Percentiles rank a stretch among this genome's conserved stretches.
These are phyloP conservation scores for Anastrepha obliqua DNA, from an alignment of 1,140 invertebrate genomes.

Conservation along the genomic window DNA sequence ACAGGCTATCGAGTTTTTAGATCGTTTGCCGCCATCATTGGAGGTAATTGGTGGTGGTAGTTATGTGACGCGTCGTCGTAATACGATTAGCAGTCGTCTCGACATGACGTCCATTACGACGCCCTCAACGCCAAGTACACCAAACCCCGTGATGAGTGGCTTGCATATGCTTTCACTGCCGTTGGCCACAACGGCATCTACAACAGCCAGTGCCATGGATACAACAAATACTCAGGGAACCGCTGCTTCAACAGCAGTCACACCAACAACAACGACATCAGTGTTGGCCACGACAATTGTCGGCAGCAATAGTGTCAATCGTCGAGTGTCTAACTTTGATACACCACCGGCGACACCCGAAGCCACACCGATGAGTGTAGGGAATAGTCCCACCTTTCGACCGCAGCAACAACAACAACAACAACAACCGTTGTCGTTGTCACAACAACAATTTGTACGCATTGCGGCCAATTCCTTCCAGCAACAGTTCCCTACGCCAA, in stretches of 20 bases:
- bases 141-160: constrained; percentile 35
- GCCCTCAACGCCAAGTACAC: constrained; percentile 67
- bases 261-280: constrained; percentile 41
- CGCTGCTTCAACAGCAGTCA: constrained; percentile 16
- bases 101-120: constrained; percentile 60
- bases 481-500: constrained; percentile 58
- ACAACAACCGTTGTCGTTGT: constrained; percentile 28
- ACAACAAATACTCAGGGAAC: constrained; percentile 31
- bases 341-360: constrained; percentile 73
- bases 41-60: constrained; percentile 60
- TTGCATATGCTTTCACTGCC: constrained; percentile 19
- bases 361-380: constrained; percentile 73
- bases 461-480: constrained; percentile 55
- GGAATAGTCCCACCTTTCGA: constrained; percentile 72
- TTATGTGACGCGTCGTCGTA: constrained; percentile 63
- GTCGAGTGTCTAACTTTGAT: constrained; percentile 71
- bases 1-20: constrained; percentile 60
- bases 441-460: constrained; percentile 54
- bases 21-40: constrained; percentile 62
- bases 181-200: constrained; percentile 24
- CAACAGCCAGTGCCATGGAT: constrained; percentile 55
- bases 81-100: constrained; percentile 68
- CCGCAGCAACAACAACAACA: constrained; percentile 66
- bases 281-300: constrained; percentile 59
- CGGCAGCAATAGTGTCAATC: constrained; percentile 55